Evolutionary conservation across 2,888 invertebrate species (phyloP).

Genomic region (Lasioglossum leucozonium): DNA sequence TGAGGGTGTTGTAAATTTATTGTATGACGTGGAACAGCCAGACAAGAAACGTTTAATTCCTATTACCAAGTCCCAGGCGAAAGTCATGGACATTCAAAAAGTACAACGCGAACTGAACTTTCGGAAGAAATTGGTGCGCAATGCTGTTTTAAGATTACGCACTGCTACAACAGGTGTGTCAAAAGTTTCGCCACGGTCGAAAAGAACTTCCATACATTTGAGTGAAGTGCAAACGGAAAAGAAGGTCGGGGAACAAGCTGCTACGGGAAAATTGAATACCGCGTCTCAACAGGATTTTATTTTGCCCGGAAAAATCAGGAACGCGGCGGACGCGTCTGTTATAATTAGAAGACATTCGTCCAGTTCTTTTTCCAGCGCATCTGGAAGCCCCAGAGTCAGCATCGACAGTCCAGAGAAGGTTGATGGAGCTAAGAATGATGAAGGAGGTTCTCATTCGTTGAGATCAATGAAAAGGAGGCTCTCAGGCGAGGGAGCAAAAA

Average conservation of each 20-base stretch:
- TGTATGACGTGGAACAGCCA: constrained; percentile 90
- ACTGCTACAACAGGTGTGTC: constrained; percentile 84
- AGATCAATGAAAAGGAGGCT: constrained; percentile 75
- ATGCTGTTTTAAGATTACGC: constrained; percentile 86
- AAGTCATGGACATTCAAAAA: constrained; percentile 82
- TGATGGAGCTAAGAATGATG: constrained; percentile 68
- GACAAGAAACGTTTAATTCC: constrained; percentile 80
- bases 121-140: constrained; percentile 88
- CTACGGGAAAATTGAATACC: constrained; percentile 62
- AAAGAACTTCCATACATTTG: constrained; percentile 83
- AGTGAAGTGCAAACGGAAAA: constrained; percentile 62
- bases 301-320: constrained; percentile 80
- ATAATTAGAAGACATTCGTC: constrained; percentile 94
- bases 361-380: constrained; percentile 91
- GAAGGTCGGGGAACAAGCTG: constrained; percentile 59
- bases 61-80: constrained; percentile 81
- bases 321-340: constrained; percentile 90
- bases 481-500: constrained; percentile 75
- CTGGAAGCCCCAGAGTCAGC: constrained; percentile 88
- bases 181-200: constrained; percentile 85
- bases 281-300: constrained; percentile 76
- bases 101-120: constrained; percentile 82
- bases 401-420: constrained; percentile 73
- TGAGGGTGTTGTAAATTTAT: constrained; percentile 94
- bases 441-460: constrained; percentile 66